Percentiles rank a stretch among this genome's conserved stretches.
Evolutionary conservation across 1,140 invertebrate species (phyloP).

Genomic region (Lucilia sericata): DNA sequence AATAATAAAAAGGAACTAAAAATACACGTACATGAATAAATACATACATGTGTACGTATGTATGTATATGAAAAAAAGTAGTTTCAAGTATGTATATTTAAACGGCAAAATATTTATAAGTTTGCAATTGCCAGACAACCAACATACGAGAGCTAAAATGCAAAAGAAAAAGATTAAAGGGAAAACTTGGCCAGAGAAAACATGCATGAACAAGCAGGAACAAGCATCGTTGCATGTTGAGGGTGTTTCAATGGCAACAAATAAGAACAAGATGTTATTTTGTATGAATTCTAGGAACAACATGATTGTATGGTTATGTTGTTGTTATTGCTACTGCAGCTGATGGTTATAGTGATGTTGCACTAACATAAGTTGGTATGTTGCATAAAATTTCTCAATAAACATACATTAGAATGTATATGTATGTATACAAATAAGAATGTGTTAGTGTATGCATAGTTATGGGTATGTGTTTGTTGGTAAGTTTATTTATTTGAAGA

Average conservation of each 20-base stretch:
- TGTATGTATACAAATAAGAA: background rate
- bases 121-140: constrained; percentile 13
- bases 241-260: constrained; percentile 19
- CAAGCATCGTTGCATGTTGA: constrained; percentile 5
- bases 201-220: constrained; percentile 19
- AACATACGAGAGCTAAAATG: background rate
- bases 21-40: background rate
- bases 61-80: background rate
- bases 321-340: background rate
- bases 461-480: background rate
- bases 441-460: background rate
- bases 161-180: background rate
- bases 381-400: background rate
- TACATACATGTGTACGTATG: background rate
- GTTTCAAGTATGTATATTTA: constrained; percentile 9
- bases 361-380: background rate
- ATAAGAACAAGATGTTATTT: background rate
- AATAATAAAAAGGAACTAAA: background rate
- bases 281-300: background rate
- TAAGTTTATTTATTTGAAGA: constrained; percentile 21
- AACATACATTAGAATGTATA: background rate
- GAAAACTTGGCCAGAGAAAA: constrained; percentile 9
- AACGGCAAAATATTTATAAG: constrained; percentile 29
- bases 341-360: background rate
- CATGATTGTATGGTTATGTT: background rate